Conservation (phyloP, 2,797 vertebrate genomes). For the Leptatherina wallacei region DNA sequence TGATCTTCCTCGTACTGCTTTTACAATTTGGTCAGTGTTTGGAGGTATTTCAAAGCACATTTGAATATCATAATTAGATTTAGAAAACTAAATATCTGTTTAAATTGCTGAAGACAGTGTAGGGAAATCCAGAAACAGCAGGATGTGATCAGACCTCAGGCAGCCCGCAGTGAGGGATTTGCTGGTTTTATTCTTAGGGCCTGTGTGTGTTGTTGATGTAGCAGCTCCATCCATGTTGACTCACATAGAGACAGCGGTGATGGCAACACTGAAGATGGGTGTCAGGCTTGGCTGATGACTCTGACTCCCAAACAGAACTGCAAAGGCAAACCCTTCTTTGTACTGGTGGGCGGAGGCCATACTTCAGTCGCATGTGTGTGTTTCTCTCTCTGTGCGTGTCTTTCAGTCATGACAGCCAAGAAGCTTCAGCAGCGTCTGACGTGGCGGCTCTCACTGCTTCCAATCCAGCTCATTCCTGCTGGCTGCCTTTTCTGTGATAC, state of each 20-base stretch:
- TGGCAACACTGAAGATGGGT: conserved; percentile 61
- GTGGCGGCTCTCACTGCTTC: conserved; percentile 79
- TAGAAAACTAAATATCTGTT: conserved; percentile 13
- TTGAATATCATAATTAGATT: conserved; percentile 6
- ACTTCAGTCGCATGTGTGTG: conserved; percentile 34
- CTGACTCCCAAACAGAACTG: conserved; percentile 52
- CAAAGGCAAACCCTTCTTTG: conserved; percentile 60
- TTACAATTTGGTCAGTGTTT: conserved; percentile 19
- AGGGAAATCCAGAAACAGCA: conserved; percentile 52
- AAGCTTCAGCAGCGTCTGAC: conserved; percentile 80
- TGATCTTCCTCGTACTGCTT: conserved; percentile 10
- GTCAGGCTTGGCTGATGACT: conserved; percentile 66
- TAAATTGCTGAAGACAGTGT: conserved; percentile 27
- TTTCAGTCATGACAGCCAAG: conserved; percentile 74
- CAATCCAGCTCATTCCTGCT: conserved; percentile 75
- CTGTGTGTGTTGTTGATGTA: conserved; percentile 67
- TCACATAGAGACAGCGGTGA: conserved; percentile 66
- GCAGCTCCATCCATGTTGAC: conserved; percentile 65
- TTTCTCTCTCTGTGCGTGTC: conserved; percentile 46
- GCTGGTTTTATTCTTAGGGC: conserved; percentile 65
- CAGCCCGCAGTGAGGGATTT: conserved; percentile 54
- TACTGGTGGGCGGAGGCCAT: conserved; percentile 32
- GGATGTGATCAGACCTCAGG: conserved; percentile 46
- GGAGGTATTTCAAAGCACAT: conserved; percentile 11
- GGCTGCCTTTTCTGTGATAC: conserved; percentile 73